phyloP scores from a whole-genome alignment of 1,140 invertebrate genomes.

The Piezodorus guildinii region DNA sequence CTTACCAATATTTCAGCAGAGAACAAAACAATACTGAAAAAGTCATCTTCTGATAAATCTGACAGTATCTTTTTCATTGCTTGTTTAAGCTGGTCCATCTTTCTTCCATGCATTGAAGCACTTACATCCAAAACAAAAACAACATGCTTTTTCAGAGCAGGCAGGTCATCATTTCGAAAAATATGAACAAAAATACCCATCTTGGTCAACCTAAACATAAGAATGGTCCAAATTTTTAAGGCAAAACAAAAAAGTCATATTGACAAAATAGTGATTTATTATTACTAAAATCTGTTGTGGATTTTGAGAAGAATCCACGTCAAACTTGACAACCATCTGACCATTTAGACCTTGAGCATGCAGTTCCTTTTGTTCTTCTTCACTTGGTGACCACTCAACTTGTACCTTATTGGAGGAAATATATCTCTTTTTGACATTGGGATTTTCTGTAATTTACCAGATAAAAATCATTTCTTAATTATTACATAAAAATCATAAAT shows the following conservation, averaged over 20 bases:
- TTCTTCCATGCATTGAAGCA: conserved; percentile 53
- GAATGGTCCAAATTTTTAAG: neutral
- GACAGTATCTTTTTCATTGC: conserved; percentile 54
- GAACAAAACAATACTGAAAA: conserved; percentile 54
- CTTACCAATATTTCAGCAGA: conserved; percentile 33
- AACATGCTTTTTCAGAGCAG: conserved; percentile 51
- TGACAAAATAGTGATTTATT: conserved; percentile 4
- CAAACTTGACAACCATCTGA: conserved; percentile 51
- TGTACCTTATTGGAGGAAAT: conserved; percentile 16
- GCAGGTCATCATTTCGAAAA: conserved; percentile 47
- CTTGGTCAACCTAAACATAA: conserved; percentile 43
- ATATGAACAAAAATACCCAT: conserved; percentile 70
- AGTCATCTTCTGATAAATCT: conserved; percentile 47
- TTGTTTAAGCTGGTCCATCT: conserved; percentile 49
- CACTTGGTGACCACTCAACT: conserved; percentile 27
- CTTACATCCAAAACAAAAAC: conserved; percentile 60
- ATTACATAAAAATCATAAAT: no score
- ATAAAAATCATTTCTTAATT: no score
- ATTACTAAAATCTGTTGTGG: conserved; percentile 45
- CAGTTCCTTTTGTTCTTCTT: conserved; percentile 36
- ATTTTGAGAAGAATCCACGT: conserved; percentile 40
- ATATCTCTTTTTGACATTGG: conserved; percentile 11
- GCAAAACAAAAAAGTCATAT: neutral
- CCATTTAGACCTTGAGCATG: conserved; percentile 41
- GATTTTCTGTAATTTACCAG: conserved; percentile 31